Evolutionary conservation across 2,797 vertebrate species (phyloP).

Genomic region (Galaxias olidus): DNA sequence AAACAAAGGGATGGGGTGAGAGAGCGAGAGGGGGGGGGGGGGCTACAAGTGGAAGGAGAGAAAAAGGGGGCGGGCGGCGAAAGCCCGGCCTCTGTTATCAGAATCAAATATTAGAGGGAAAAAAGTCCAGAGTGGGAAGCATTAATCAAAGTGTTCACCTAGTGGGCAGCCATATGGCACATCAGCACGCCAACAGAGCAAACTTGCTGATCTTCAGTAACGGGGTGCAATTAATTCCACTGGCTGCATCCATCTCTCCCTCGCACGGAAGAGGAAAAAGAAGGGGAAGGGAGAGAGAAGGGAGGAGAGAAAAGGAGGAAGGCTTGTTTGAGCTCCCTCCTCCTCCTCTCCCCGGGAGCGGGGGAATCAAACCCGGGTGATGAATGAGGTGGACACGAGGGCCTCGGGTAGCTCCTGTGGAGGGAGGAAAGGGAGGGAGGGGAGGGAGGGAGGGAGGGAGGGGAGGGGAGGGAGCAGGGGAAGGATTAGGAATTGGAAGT

Average conservation of each 20-base stretch:
- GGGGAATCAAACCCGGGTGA: slow-evolving; percentile 94
- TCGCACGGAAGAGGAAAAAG: slow-evolving; percentile 77
- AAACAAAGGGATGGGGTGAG: slow-evolving; percentile 3
- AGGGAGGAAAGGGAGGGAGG: slow-evolving; percentile 79
- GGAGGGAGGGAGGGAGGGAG: slow-evolving; percentile 64
- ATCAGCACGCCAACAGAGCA: slow-evolving; percentile 99
- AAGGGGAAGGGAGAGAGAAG: slow-evolving; percentile 68
- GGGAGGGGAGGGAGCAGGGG: slow-evolving; percentile 1
- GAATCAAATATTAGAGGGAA: slow-evolving; percentile 88
- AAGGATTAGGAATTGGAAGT: background rate
- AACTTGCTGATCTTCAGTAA: slow-evolving; percentile 99
- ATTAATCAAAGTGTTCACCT: slow-evolving; percentile 99
- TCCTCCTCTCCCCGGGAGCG: slow-evolving; percentile 79
- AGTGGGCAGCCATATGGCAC: slow-evolving; percentile 99
- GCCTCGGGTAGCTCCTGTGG: slow-evolving; percentile 89
- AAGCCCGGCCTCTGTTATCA: slow-evolving; percentile 82
- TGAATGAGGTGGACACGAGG: slow-evolving; percentile 94
- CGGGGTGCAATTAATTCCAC: slow-evolving; percentile 99
- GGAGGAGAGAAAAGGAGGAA: slow-evolving; percentile 61
- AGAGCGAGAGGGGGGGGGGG: background rate
- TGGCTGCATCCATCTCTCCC: slow-evolving; percentile 97
- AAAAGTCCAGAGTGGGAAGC: slow-evolving; percentile 86
- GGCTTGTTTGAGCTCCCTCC: slow-evolving; percentile 91
- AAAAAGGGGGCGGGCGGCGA: slow-evolving; percentile 12
- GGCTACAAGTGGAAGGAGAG: background rate